A percentile compares a stretch with the other conserved stretches of the same genome.
Evolutionary conservation across 2,888 invertebrate genomes (phyloP).

Genomic region (Drosophila longiperda): DNA sequence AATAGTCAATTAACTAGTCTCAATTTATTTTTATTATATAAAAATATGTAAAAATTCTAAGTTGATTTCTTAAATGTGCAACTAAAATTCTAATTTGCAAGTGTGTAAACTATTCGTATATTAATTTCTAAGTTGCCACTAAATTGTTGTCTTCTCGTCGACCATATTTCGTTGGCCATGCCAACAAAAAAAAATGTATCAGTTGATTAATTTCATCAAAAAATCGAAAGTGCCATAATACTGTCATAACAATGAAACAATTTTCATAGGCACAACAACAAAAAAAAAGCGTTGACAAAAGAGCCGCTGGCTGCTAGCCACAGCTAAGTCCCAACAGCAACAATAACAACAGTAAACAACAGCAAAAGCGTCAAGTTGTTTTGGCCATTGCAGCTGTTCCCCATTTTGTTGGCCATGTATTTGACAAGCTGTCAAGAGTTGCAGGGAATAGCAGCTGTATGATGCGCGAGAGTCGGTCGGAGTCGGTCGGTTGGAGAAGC

Average conservation of each 20-base stretch:
- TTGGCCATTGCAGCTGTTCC: conserved; percentile 56
- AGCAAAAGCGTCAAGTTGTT: conserved; percentile 58
- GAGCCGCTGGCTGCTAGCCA: conserved; percentile 36
- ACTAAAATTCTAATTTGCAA: background rate
- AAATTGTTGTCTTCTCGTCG: conserved; percentile 1
- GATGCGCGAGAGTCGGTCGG: background rate
- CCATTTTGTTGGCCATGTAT: conserved; percentile 64
- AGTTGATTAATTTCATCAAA: conserved; percentile 61
- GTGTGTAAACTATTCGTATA: background rate
- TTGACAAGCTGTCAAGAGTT: conserved; percentile 70
- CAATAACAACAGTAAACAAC: conserved; percentile 32
- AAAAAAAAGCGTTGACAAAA: conserved; percentile 4
- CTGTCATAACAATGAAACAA: conserved; percentile 19
- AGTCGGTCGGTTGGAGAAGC: conserved; percentile 8
- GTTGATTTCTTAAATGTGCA: background rate
- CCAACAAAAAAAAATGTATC: conserved; percentile 37
- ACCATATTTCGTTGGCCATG: conserved; percentile 55
- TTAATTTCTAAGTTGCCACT: background rate
- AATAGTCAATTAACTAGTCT: background rate
- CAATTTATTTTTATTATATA: background rate
- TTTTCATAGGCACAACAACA: conserved; percentile 16
- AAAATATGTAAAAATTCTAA: background rate
- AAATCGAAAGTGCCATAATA: conserved; percentile 11
- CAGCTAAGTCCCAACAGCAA: conserved; percentile 21
- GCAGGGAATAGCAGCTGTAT: conserved; percentile 3